Percentiles rank a stretch among this genome's conserved stretches.
Conservation (phyloP, 2,888 invertebrate genomes). For the Galerucella calmariensis region DNA sequence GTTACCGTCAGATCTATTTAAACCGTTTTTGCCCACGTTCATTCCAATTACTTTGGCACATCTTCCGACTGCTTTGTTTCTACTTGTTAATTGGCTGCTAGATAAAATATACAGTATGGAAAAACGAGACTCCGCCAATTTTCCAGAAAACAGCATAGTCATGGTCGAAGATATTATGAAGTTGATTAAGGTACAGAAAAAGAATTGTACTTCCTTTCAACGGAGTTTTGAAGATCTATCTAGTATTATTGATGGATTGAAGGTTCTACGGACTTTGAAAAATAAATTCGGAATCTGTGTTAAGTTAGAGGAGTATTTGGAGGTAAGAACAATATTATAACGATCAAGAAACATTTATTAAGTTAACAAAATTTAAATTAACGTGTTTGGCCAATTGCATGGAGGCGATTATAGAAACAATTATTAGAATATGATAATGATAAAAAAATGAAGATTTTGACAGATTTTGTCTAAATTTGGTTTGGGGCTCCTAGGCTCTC, state of each 20-base stretch:
- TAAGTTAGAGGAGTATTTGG: slow-evolving; percentile 52
- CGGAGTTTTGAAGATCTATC: slow-evolving; percentile 39
- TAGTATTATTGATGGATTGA: slow-evolving; percentile 41
- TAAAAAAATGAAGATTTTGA: too few species aligned
- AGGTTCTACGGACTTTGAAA: slow-evolving; percentile 50
- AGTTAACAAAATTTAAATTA: too few species aligned
- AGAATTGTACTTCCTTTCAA: slow-evolving; percentile 43
- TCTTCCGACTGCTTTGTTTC: slow-evolving; percentile 48
- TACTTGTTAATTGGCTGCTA: slow-evolving; percentile 56
- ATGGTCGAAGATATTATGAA: slow-evolving; percentile 43
- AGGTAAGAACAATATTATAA: slow-evolving; percentile 42
- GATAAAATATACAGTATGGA: slow-evolving; percentile 53
- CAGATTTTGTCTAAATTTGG: too few species aligned
- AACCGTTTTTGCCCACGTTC: slow-evolving; percentile 55
- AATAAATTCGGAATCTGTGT: slow-evolving; percentile 51
- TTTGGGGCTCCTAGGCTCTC: too few species aligned
- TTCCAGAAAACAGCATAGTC: slow-evolving; percentile 58
- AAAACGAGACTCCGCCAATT: slow-evolving; percentile 51
- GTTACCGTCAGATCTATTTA: slow-evolving; percentile 44
- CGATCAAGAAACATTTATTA: too few species aligned
- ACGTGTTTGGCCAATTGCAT: too few species aligned
- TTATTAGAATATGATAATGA: too few species aligned
- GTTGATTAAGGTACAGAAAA: slow-evolving; percentile 43
- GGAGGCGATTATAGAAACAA: too few species aligned
- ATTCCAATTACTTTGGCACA: slow-evolving; percentile 53